phyloP scores from a whole-genome alignment of 2,888 invertebrate species.

The Ichneumon xanthorius region DNA sequence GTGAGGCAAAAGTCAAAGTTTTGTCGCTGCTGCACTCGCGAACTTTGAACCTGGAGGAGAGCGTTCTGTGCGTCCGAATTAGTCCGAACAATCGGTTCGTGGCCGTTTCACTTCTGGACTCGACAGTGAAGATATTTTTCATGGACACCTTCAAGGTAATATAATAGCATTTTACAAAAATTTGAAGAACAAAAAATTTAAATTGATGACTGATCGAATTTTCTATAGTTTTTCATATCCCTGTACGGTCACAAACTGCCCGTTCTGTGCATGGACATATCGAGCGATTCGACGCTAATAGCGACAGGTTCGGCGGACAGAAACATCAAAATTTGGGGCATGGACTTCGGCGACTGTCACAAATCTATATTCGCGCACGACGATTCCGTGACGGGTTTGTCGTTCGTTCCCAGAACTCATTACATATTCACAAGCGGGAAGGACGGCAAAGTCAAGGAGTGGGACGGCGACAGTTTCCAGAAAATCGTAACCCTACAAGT shows the following conservation, averaged over 20 bases:
- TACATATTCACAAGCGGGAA: conserved; percentile 97
- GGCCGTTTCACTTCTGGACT: conserved; percentile 95
- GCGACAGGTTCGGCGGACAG: conserved; percentile 98
- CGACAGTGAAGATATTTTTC: conserved; percentile 98
- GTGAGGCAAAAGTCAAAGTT: conserved; percentile 89
- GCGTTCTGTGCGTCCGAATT: conserved; percentile 92
- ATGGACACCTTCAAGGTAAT: conserved; percentile 95
- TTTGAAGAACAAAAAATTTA: not conserved
- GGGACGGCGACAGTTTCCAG: conserved; percentile 97
- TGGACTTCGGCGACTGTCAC: conserved; percentile 99
- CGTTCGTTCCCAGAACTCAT: conserved; percentile 96
- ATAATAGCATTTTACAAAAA: conserved; percentile 13
- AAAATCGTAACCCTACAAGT: conserved; percentile 95
- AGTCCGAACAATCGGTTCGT: conserved; percentile 95
- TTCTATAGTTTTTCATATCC: conserved; percentile 93
- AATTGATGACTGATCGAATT: conserved; percentile 23
- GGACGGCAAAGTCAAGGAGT: conserved; percentile 97
- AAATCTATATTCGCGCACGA: conserved; percentile 98
- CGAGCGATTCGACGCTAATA: conserved; percentile 93
- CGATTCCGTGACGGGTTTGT: conserved; percentile 95
- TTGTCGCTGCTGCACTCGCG: conserved; percentile 92
- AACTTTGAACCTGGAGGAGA: conserved; percentile 95
- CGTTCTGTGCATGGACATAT: conserved; percentile 96
- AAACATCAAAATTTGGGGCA: conserved; percentile 98
- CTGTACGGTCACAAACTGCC: conserved; percentile 99